Evolutionary conservation across 2,797 vertebrate species (phyloP), one percentile per base, ranked within the genome.

Genomic region (Enteromius thamalakanensis): DNA sequence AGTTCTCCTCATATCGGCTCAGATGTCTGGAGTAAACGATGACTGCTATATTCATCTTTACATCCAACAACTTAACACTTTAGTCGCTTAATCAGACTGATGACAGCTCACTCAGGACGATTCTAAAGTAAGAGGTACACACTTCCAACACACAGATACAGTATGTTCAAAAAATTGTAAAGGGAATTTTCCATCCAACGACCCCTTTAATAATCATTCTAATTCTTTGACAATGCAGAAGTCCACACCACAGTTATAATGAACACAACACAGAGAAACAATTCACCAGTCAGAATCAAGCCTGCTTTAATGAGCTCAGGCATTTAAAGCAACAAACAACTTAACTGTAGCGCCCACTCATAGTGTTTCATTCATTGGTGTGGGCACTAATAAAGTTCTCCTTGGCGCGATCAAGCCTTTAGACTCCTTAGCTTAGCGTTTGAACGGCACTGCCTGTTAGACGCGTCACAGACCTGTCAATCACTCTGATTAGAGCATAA

Each of bases 401-500:
- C 15, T 76, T 75, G 21, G 32, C 55, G 32, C 1, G 21, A 55
- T 37, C n/a, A 14, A 7, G 51, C 51, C 21, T 51, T 72, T 19
- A 21, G 34, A 23, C 60, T 45, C 19, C 26, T 55, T 23, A 40
- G 79, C n/a, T 51, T 55, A 37, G 75, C 49, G 9, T 81, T 67
- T 80, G 79, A 68, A 49, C 17, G 11, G 23, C 19, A 1, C 67
- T 76, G 49, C 80, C 60, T 40, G 26, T 78, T 64, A 72, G 74
- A 53, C 21, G 19, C 19, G 37, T 75, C 55, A 69, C 76, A 23
- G n/a, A 37, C 40, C 80, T 83, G 84, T 86, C 84, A 79, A 53
- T 83, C 19, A 82, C 67, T 60, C 17, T 55, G 67, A 85, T 62
- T 75, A 34, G 34, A 34, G 32, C 72, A 55, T 40, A 47, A 77